These are phyloP conservation scores for Drosophila stalkeri DNA, from an alignment of 2,888 invertebrate genomes.

Conservation along the genomic window DNA sequence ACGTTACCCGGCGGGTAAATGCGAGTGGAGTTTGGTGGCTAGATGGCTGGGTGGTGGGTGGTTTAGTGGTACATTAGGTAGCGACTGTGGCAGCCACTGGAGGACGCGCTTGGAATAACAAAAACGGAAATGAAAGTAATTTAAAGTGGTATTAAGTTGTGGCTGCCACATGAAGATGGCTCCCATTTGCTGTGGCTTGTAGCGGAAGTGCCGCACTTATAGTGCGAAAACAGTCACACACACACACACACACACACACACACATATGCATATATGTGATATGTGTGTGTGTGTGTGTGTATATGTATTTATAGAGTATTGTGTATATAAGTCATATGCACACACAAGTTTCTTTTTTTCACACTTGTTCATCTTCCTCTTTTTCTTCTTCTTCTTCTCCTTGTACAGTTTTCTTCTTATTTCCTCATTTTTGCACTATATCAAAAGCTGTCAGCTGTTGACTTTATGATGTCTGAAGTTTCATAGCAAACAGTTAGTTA, in stretches of 20 bases:
- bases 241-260: slow-evolving; percentile 9
- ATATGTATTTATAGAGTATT: slow-evolving; percentile 7
- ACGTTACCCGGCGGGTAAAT: neutral
- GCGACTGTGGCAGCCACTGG: slow-evolving; percentile 21
- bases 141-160: slow-evolving; percentile 73
- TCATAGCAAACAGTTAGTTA: slow-evolving; percentile 18
- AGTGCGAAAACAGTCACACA: slow-evolving; percentile 34
- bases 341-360: slow-evolving; percentile 20
- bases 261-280: slow-evolving; percentile 4
- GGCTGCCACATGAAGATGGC: slow-evolving; percentile 41
- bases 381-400: neutral
- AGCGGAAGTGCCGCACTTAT: slow-evolving; percentile 46
- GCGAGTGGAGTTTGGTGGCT: slow-evolving; percentile 1
- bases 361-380: neutral
- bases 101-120: slow-evolving; percentile 73
- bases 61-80: slow-evolving; percentile 4
- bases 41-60: neutral
- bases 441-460: slow-evolving; percentile 41
- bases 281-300: neutral
- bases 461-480: slow-evolving; percentile 22
- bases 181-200: slow-evolving; percentile 36
- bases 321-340: slow-evolving; percentile 31
- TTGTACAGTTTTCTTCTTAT: neutral
- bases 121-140: slow-evolving; percentile 76
- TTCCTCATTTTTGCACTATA: slow-evolving; percentile 34